These are phyloP conservation scores for Drosophila borealis DNA, from an alignment of 2,888 invertebrate species.

Conservation along the genomic window DNA sequence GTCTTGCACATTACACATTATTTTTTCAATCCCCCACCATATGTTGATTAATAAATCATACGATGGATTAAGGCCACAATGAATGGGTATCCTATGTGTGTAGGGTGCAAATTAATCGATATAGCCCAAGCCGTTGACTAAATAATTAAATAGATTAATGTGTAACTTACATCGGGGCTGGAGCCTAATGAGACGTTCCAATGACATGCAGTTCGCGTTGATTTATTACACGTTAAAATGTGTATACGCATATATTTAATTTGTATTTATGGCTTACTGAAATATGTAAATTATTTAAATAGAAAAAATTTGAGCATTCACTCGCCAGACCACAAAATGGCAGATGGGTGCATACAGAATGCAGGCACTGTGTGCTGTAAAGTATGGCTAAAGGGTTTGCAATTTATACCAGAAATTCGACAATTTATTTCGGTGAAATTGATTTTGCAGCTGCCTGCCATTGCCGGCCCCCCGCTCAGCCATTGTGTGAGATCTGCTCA, in stretches of 20 bases:
- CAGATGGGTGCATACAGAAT: slow-evolving; percentile 9
- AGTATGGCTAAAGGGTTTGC: slow-evolving; percentile 45
- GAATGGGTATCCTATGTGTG: slow-evolving; percentile 8
- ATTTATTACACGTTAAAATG: slow-evolving; percentile 41
- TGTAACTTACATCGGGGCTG: slow-evolving; percentile 21
- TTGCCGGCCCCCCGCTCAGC: slow-evolving; percentile 8
- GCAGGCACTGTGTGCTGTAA: slow-evolving; percentile 18
- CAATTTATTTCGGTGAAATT: slow-evolving; percentile 77
- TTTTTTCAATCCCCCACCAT: background rate
- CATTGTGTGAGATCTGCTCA: slow-evolving; percentile 22
- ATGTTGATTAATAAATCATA: slow-evolving; percentile 44
- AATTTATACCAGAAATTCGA: slow-evolving; percentile 76
- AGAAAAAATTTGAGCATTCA: slow-evolving; percentile 21
- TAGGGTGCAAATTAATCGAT: slow-evolving; percentile 32
- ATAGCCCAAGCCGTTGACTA: slow-evolving; percentile 31
- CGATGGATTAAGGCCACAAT: slow-evolving; percentile 31
- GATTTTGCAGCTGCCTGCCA: slow-evolving; percentile 57
- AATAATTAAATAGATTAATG: slow-evolving; percentile 59
- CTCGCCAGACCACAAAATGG: slow-evolving; percentile 33
- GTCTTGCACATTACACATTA: slow-evolving; percentile 9
- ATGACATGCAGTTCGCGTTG: slow-evolving; percentile 49
- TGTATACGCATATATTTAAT: slow-evolving; percentile 19
- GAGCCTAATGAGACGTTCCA: slow-evolving; percentile 44
- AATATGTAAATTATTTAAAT: slow-evolving; percentile 28
- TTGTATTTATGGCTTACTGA: slow-evolving; percentile 27